A percentile compares a stretch with the other conserved stretches of the same genome.
Evolutionary conservation across 2,888 invertebrate genomes (phyloP).

Genomic region (Gari tellinella): DNA sequence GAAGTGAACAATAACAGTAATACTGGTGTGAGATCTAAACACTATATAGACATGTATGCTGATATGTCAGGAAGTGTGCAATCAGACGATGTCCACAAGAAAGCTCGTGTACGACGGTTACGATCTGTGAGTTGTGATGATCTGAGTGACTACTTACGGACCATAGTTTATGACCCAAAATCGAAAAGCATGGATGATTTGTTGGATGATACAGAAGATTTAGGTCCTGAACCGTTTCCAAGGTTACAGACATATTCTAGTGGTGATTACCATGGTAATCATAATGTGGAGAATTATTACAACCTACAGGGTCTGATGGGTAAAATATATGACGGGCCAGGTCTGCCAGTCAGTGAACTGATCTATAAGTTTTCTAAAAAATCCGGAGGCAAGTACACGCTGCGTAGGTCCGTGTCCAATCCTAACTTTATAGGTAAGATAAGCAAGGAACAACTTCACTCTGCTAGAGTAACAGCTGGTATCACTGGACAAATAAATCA

Average conservation of each 20-base stretch:
- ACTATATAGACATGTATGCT: not conserved
- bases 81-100: not conserved
- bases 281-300: slow-evolving; percentile 57
- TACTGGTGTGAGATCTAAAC: slow-evolving; percentile 24
- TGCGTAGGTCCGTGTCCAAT: slow-evolving; percentile 77
- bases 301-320: slow-evolving; percentile 66
- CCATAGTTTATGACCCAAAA: slow-evolving; percentile 59
- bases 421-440: slow-evolving; percentile 77
- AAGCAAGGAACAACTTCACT: slow-evolving; percentile 70
- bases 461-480: slow-evolving; percentile 57
- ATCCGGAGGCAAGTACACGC: slow-evolving; percentile 38
- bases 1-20: slow-evolving; percentile 9
- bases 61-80: not conserved
- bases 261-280: slow-evolving; percentile 53
- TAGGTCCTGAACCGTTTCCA: slow-evolving; percentile 72
- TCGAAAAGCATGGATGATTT: slow-evolving; percentile 50
- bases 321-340: slow-evolving; percentile 64
- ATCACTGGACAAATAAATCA: slow-evolving; percentile 44
- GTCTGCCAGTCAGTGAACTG: slow-evolving; percentile 57
- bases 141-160: slow-evolving; percentile 70
- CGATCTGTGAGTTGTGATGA: slow-evolving; percentile 77
- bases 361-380: slow-evolving; percentile 58
- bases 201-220: slow-evolving; percentile 36
- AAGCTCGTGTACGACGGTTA: slow-evolving; percentile 43
- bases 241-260: slow-evolving; percentile 72